Conservation (phyloP, 2,797 vertebrate species). For the Chelon auratus region DNA sequence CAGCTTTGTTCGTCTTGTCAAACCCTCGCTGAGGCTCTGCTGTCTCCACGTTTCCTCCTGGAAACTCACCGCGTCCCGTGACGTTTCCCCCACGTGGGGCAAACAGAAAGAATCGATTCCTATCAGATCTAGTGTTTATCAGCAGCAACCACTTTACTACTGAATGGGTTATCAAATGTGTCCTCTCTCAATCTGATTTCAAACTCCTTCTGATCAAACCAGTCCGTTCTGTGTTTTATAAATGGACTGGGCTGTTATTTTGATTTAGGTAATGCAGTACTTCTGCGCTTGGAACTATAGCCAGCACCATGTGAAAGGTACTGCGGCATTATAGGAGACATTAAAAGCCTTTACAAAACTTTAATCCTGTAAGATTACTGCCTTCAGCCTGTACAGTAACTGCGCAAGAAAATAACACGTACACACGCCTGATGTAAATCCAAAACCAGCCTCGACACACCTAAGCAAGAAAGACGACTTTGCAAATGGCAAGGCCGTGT, state of each 20-base stretch:
- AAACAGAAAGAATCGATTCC: no score
- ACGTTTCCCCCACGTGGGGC: no score
- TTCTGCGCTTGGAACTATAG: not conserved
- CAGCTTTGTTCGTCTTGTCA: not conserved
- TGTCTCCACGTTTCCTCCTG: no score
- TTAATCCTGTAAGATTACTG: slow-evolving; percentile 59
- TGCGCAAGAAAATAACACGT: slow-evolving; percentile 6
- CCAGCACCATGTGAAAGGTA: slow-evolving; percentile 6
- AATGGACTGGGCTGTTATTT: no score
- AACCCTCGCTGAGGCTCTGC: not conserved
- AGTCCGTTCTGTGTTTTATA: no score
- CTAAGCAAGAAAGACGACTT: slow-evolving; percentile 70
- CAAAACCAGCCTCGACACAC: slow-evolving; percentile 55
- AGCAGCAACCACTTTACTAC: no score
- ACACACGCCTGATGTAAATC: slow-evolving; percentile 45
- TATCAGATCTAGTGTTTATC: no score
- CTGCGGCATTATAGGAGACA: not conserved
- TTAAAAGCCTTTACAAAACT: slow-evolving; percentile 23
- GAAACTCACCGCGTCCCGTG: no score
- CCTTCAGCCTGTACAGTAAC: slow-evolving; percentile 31
- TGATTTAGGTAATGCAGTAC: no score
- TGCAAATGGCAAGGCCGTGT: slow-evolving; percentile 51
- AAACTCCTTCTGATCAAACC: no score
- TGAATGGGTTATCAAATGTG: no score
- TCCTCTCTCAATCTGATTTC: no score